Evolutionary conservation across 2,888 invertebrate species (phyloP).

Genomic region (Epistrophe grossulariae): DNA sequence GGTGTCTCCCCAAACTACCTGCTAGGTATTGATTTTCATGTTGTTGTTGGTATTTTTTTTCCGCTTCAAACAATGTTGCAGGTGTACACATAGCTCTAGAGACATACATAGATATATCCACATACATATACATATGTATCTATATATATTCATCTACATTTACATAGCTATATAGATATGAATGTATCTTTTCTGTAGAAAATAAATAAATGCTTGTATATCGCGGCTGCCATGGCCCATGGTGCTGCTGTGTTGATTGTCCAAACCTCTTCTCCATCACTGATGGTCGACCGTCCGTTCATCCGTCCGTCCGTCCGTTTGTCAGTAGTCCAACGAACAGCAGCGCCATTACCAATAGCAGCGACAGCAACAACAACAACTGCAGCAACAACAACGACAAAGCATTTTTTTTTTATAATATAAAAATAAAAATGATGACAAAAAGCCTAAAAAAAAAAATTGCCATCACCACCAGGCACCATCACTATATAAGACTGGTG

Average conservation of each 20-base stretch:
- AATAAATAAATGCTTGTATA: conserved; percentile 42
- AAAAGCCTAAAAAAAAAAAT: conserved; percentile 72
- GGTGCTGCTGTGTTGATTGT: conserved; percentile 54
- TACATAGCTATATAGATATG: conserved; percentile 48
- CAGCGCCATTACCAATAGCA: conserved; percentile 43
- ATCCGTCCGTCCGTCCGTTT: conserved; percentile 3
- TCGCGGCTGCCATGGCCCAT: conserved; percentile 52
- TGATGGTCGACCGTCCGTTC: conserved; percentile 34
- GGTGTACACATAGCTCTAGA: conserved; percentile 54
- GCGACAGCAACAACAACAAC: conserved; percentile 43
- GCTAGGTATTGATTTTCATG: conserved; percentile 66
- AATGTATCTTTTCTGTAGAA: conserved; percentile 55
- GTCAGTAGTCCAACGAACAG: conserved; percentile 41
- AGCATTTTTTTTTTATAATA: conserved; percentile 46
- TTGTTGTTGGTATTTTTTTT: conserved; percentile 32
- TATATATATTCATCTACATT: neutral
- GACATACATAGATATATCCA: conserved; percentile 19
- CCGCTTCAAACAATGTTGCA: conserved; percentile 60
- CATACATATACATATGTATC: neutral
- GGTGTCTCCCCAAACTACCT: conserved; percentile 27
- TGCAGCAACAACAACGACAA: conserved; percentile 43
- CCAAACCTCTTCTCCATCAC: conserved; percentile 57
- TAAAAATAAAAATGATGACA: conserved; percentile 74
- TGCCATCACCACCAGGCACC: conserved; percentile 74
- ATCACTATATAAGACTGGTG: conserved; percentile 61